Conservation (phyloP, 2,113 vertebrate genomes). For the Brachypodius melanocephalos region DNA sequence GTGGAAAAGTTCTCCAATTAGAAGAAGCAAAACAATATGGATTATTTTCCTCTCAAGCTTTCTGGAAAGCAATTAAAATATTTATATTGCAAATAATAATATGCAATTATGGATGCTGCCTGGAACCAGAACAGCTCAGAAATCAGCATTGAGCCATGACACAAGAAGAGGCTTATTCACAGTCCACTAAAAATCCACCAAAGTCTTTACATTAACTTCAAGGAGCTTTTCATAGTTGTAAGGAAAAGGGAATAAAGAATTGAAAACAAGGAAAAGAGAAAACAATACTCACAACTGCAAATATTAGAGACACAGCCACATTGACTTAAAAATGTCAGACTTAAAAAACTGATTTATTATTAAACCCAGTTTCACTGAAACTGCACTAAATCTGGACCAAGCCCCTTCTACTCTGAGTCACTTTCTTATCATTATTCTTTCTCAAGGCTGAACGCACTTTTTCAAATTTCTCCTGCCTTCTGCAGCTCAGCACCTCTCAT, state of each 20-base stretch:
- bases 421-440: not conserved
- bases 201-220: not conserved
- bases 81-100: not conserved
- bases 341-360: not conserved
- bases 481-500: not conserved
- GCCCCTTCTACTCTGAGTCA: not conserved
- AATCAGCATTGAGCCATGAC: conserved; percentile 23
- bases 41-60: not conserved
- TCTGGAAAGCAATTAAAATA: conserved; percentile 14
- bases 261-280: not conserved
- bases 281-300: not conserved
- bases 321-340: not conserved
- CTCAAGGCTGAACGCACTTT: not conserved
- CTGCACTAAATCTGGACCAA: not conserved
- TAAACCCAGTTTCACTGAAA: not conserved
- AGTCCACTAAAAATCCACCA: not conserved
- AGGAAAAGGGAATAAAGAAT: not conserved
- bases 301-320: not conserved
- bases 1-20: not conserved
- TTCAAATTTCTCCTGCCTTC: not conserved
- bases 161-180: not conserved
- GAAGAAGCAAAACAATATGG: not conserved
- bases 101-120: not conserved
- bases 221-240: not conserved
- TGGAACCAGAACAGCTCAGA: not conserved